These are phyloP conservation scores for Ceratoteleas bidentatus DNA, from an alignment of 1,140 invertebrate genomes.

Conservation along the genomic window DNA sequence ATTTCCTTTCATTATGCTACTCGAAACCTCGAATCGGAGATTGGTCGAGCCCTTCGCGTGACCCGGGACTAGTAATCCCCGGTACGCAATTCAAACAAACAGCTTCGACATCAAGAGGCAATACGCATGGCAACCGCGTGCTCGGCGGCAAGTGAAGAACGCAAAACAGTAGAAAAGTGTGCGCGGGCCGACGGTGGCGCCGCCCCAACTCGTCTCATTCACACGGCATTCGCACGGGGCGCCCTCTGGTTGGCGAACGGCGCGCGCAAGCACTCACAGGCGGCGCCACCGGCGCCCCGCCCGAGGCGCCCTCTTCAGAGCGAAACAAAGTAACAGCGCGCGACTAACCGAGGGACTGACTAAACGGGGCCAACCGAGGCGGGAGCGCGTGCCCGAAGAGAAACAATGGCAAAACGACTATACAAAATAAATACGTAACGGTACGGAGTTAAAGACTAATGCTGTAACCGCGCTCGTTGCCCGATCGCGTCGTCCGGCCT, in stretches of 20 bases:
- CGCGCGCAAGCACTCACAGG: conserved; percentile 51
- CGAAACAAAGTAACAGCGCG: too few species aligned
- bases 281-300: conserved; percentile 39
- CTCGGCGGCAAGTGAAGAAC: background rate
- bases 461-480: conserved; percentile 27
- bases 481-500: too few species aligned
- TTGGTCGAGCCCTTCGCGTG: conserved; percentile 35
- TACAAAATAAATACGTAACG: conserved; percentile 80
- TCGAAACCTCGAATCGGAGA: conserved; percentile 43
- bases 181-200: conserved; percentile 10
- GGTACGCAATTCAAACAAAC: conserved; percentile 42
- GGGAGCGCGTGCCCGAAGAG: conserved; percentile 37
- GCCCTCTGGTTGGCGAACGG: conserved; percentile 67
- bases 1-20: conserved; percentile 58
- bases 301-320: too few species aligned
- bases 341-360: too few species aligned
- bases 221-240: conserved; percentile 34
- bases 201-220: conserved; percentile 33
- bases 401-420: conserved; percentile 73
- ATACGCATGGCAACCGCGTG: conserved; percentile 20
- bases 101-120: conserved; percentile 51
- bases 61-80: conserved; percentile 34
- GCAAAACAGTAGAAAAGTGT: conserved; percentile 2
- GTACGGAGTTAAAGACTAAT: conserved; percentile 61
- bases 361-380: conserved; percentile 16